Evolutionary conservation across 2,113 vertebrate genomes (phyloP).

Genomic region (Isurus oxyrinchus): DNA sequence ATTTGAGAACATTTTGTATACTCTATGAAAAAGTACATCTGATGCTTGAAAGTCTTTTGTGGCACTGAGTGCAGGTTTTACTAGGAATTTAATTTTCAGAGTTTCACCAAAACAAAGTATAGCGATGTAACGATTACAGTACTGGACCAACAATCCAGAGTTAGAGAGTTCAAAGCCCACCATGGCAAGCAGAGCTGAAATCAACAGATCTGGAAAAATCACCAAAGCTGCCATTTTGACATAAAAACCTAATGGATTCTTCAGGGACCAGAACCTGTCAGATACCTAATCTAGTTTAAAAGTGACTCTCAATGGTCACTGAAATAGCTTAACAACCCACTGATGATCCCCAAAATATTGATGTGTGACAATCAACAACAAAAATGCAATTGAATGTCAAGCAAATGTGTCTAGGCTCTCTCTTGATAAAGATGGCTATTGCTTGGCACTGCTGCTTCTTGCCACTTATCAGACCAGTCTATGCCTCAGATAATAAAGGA

Average conservation of each 20-base stretch:
- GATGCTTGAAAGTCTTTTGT: background rate
- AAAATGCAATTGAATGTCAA: too few species aligned
- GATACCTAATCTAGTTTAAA: background rate
- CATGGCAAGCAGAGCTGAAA: background rate
- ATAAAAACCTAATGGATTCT: background rate
- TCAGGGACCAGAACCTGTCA: too few species aligned
- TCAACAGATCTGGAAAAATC: background rate
- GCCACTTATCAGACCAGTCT: too few species aligned
- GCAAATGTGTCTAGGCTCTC: too few species aligned
- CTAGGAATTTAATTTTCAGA: background rate
- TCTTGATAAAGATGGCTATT: too few species aligned
- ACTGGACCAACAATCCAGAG: background rate
- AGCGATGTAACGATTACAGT: background rate
- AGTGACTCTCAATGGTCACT: background rate
- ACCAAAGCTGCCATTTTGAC: background rate
- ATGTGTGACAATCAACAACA: too few species aligned
- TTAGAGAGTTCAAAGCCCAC: background rate
- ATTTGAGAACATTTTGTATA: background rate
- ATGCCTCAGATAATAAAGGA: too few species aligned
- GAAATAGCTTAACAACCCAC: background rate
- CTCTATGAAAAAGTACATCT: background rate
- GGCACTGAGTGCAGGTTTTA: background rate
- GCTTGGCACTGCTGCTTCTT: too few species aligned
- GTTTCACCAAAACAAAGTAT: background rate
- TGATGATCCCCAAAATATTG: background rate